phyloP scores from a whole-genome alignment of 2,113 vertebrate genomes.

The Brachyistius frenatus region DNA sequence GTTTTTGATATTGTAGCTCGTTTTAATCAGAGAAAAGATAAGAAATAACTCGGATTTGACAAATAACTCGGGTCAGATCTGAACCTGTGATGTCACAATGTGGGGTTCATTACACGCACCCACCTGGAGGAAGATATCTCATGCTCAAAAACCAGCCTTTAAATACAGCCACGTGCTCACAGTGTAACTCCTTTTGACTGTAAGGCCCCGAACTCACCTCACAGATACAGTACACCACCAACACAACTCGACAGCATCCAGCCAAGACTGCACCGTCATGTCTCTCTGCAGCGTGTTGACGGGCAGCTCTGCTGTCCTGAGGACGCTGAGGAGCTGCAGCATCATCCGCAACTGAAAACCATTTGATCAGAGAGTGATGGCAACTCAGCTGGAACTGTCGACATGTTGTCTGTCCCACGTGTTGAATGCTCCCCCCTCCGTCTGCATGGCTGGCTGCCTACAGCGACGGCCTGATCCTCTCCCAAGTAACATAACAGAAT shows the following conservation, averaged over 20 bases:
- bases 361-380: constrained; percentile 43
- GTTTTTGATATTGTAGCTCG: background rate
- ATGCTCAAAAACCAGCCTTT: background rate
- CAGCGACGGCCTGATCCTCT: constrained; percentile 10
- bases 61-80: background rate
- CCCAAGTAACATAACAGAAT: background rate
- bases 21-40: background rate
- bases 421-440: constrained; percentile 6
- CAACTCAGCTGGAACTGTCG: constrained; percentile 53
- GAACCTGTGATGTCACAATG: background rate
- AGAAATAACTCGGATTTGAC: background rate
- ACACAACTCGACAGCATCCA: constrained; percentile 22
- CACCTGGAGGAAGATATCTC: background rate
- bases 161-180: background rate
- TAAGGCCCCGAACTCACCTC: background rate
- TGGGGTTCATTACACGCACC: background rate
- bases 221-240: background rate
- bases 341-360: constrained; percentile 29
- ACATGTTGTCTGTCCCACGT: constrained; percentile 9
- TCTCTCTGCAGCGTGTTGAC: constrained; percentile 39
- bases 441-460: constrained; percentile 7
- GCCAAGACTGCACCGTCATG: constrained; percentile 37
- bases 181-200: background rate
- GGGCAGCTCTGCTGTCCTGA: constrained; percentile 48
- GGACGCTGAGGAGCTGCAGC: constrained; percentile 46